phyloP scores from a whole-genome alignment of 2,797 vertebrate species.

The Leptatherina wallacei region DNA sequence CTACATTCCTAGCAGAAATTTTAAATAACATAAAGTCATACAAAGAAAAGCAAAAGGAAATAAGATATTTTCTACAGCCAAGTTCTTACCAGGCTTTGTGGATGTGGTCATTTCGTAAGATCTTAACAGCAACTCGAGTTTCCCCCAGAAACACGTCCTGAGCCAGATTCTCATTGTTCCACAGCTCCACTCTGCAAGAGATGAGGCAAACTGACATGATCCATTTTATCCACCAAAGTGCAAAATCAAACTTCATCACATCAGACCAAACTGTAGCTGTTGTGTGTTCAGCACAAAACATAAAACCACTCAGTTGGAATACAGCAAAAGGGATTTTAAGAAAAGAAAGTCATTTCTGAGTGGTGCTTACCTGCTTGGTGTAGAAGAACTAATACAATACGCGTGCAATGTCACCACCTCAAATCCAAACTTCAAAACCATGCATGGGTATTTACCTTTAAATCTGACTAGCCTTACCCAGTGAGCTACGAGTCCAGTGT shows the following conservation, averaged over 20 bases:
- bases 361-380: conserved; percentile 56
- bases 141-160: conserved; percentile 97
- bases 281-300: conserved; percentile 43
- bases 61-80: not conserved
- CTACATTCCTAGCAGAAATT: not conserved
- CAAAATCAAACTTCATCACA: conserved; percentile 1
- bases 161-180: conserved; percentile 97
- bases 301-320: conserved; percentile 30
- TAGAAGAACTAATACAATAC: conserved; percentile 45
- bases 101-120: conserved; percentile 88
- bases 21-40: not conserved
- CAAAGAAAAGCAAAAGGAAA: not conserved
- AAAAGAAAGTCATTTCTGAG: conserved; percentile 5
- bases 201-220: conserved; percentile 10
- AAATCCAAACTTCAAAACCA: conserved; percentile 83
- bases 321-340: not conserved
- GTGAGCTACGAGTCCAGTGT: conserved; percentile 84
- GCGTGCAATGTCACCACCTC: conserved; percentile 85
- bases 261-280: not conserved
- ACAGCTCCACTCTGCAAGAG: conserved; percentile 91
- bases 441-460: conserved; percentile 85
- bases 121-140: conserved; percentile 93
- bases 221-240: not conserved
- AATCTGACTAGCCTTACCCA: conserved; percentile 89
- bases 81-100: conserved; percentile 93